Percentiles rank a stretch among this genome's conserved stretches.
These are phyloP conservation scores for Styela clava DNA, from an alignment of 23 tunicate species.

Conservation along the genomic window DNA sequence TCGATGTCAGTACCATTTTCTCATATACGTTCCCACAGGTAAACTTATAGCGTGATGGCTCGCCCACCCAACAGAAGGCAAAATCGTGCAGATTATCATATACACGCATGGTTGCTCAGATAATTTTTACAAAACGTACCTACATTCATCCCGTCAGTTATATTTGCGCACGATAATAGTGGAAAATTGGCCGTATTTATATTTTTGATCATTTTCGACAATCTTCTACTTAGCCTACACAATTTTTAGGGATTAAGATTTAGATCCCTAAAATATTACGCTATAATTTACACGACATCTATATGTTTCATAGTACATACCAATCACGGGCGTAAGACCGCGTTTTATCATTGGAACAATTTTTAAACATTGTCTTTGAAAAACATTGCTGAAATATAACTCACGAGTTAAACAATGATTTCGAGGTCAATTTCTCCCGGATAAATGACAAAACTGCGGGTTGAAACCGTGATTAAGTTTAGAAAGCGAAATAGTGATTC, in stretches of 20 bases:
- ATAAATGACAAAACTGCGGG: background rate
- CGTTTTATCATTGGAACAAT: too few species aligned
- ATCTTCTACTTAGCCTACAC: background rate
- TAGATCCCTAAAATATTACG: background rate
- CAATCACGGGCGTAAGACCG: too few species aligned
- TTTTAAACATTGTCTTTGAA: background rate
- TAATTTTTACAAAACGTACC: background rate
- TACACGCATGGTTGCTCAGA: background rate
- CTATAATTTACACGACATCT: background rate
- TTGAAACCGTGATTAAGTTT: background rate
- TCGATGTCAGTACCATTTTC: too few species aligned
- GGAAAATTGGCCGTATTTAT: background rate
- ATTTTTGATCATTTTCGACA: background rate
- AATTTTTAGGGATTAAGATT: background rate
- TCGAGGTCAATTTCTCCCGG: background rate
- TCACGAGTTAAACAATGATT: background rate
- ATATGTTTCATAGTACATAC: too few species aligned
- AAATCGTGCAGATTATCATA: background rate
- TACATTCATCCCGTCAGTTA: too few species aligned
- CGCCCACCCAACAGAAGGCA: background rate
- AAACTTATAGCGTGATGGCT: background rate
- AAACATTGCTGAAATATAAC: background rate
- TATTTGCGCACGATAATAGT: background rate
- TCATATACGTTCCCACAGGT: too few species aligned
- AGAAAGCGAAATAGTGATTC: background rate